A percentile compares a stretch with the other conserved stretches of the same genome.
Evolutionary conservation across 2,888 invertebrate genomes (phyloP).

Genomic region (Cosmia trapezina): DNA sequence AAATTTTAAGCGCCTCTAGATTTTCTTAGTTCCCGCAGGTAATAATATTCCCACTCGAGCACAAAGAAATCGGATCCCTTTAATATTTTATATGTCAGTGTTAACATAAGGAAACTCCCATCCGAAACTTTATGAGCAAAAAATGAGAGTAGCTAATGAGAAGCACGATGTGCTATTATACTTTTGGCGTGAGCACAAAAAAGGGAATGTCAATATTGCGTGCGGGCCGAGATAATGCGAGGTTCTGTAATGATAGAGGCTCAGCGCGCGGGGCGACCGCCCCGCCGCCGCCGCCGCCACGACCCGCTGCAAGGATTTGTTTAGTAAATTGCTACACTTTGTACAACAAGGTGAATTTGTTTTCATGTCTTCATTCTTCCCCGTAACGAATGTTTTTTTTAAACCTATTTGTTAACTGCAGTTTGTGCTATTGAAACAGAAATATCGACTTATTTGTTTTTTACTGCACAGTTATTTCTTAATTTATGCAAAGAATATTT

Average conservation of each 20-base stretch:
- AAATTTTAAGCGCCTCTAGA: conserved; percentile 68
- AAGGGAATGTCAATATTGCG: conserved; percentile 80
- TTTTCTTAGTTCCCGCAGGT: conserved; percentile 52
- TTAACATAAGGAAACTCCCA: conserved; percentile 69
- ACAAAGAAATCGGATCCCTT: conserved; percentile 65
- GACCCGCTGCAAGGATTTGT: conserved; percentile 65
- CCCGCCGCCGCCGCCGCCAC: conserved; percentile 40
- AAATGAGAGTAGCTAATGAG: conserved; percentile 74
- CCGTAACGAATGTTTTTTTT: conserved; percentile 24
- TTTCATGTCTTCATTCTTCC: conserved; percentile 60
- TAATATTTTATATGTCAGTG: conserved; percentile 73
- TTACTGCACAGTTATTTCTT: not conserved
- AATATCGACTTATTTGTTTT: not conserved
- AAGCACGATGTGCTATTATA: conserved; percentile 72
- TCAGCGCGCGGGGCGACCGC: conserved; percentile 43
- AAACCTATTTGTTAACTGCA: not conserved
- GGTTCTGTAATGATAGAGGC: conserved; percentile 70
- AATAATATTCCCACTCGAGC: conserved; percentile 59
- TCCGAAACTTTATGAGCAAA: conserved; percentile 72
- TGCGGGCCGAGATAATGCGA: conserved; percentile 72
- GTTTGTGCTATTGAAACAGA: not conserved
- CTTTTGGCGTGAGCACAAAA: conserved; percentile 71
- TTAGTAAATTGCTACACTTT: conserved; percentile 66
- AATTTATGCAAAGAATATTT: conserved; percentile 7
- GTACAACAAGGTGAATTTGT: conserved; percentile 56